Percentiles rank a stretch among this genome's conserved stretches.
Evolutionary conservation across 2,113 vertebrate species (phyloP).

Genomic region (Tetrao urogallus): DNA sequence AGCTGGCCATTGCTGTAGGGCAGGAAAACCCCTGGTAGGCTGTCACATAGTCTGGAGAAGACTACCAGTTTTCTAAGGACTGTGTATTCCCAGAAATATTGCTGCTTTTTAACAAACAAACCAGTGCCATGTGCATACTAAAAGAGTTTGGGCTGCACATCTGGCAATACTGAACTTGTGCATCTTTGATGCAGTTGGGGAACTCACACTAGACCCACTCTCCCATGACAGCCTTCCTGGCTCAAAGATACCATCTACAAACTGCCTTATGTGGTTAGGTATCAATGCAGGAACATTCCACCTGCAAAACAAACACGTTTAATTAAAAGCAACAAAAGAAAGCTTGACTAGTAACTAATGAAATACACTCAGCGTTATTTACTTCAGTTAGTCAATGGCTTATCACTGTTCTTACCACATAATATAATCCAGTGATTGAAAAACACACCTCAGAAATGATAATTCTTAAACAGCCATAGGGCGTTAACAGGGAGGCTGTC

Average conservation of each 20-base stretch:
- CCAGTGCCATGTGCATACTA: accelerated
- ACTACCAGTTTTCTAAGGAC: not conserved
- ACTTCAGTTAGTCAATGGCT: not conserved
- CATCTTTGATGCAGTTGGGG: not conserved
- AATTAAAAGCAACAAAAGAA: not conserved
- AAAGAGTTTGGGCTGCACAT: not conserved
- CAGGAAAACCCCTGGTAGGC: not conserved
- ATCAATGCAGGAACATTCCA: not conserved
- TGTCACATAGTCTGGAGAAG: not conserved
- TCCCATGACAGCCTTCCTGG: not conserved
- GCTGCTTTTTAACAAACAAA: not conserved
- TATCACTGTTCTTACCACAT: not conserved
- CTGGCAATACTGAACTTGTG: not conserved
- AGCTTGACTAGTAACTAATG: not conserved
- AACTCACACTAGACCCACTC: not conserved
- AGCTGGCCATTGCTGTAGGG: not conserved
- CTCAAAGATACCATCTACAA: not conserved
- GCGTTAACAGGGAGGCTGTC: not conserved
- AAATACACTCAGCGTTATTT: not conserved
- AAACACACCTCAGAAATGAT: not conserved
- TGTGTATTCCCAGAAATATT: not conserved
- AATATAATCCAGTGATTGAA: not conserved
- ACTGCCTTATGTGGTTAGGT: accelerated
- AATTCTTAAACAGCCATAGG: not conserved
- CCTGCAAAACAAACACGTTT: not conserved